Conservation (phyloP, 2,888 invertebrate genomes). For the Micoletzkya japonica region DNA sequence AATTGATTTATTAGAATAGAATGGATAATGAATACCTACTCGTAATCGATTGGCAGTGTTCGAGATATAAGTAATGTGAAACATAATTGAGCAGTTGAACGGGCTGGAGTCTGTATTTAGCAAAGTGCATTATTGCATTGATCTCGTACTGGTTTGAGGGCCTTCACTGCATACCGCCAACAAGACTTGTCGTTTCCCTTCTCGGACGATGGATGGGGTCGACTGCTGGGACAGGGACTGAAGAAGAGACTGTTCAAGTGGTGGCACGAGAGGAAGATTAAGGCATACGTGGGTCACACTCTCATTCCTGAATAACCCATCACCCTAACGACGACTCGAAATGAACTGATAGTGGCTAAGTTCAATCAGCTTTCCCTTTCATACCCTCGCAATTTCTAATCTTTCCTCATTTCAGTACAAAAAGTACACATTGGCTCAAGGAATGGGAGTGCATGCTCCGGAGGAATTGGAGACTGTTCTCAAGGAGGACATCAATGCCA, state of each 20-base stretch:
- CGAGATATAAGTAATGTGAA: too few relatives aligned
- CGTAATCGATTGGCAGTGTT: too few relatives aligned
- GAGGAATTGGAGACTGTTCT: background rate
- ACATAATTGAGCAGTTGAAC: too few relatives aligned
- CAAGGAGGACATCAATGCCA: background rate
- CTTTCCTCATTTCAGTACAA: background rate
- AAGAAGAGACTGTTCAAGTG: background rate
- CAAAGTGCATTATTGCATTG: too few relatives aligned
- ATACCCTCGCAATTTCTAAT: background rate
- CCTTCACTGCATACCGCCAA: background rate
- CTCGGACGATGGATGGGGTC: slow-evolving; percentile 15
- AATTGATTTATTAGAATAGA: too few relatives aligned
- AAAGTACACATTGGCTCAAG: background rate
- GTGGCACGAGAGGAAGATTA: background rate
- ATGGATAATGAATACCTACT: too few relatives aligned
- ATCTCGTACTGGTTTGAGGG: too few relatives aligned
- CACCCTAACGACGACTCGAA: too few relatives aligned
- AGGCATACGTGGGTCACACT: background rate
- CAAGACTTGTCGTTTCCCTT: background rate
- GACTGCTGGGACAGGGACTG: slow-evolving; percentile 2
- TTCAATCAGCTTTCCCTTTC: too few relatives aligned
- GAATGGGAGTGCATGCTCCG: background rate
- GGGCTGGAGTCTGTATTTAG: too few relatives aligned
- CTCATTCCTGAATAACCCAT: background rate
- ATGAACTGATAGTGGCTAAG: too few relatives aligned